Conservation (phyloP, 2,113 vertebrate species). For the Azemiops feae region DNA sequence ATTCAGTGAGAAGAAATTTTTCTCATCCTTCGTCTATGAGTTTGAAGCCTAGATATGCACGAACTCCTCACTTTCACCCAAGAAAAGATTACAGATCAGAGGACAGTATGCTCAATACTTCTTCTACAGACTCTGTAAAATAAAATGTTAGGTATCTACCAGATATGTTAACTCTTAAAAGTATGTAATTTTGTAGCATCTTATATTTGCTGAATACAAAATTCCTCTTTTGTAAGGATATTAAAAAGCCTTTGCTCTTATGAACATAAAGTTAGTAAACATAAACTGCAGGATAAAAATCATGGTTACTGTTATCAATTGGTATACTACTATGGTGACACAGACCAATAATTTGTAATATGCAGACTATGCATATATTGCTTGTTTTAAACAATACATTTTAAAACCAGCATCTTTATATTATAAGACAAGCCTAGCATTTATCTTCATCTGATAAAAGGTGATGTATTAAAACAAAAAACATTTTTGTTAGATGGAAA, state of each 20-base stretch:
- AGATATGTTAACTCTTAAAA: not conserved
- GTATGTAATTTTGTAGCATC: slow-evolving; percentile 36
- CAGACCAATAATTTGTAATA: slow-evolving; percentile 37
- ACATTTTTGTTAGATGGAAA: not conserved
- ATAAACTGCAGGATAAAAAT: slow-evolving; percentile 47
- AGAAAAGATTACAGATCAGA: slow-evolving; percentile 61
- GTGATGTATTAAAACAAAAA: not conserved
- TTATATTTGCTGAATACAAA: slow-evolving; percentile 37
- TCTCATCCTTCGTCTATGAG: slow-evolving; percentile 46
- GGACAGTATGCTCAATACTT: slow-evolving; percentile 44
- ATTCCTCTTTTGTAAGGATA: slow-evolving; percentile 38
- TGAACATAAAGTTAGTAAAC: slow-evolving; percentile 6
- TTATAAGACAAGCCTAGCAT: not conserved
- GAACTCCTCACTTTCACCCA: slow-evolving; percentile 55
- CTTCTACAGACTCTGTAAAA: slow-evolving; percentile 62
- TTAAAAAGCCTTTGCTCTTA: slow-evolving; percentile 8
- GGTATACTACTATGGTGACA: slow-evolving; percentile 34
- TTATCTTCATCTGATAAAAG: not conserved
- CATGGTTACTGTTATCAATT: slow-evolving; percentile 51
- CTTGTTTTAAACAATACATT: not conserved
- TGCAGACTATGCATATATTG: not conserved
- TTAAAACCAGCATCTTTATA: not conserved
- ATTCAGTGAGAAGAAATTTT: slow-evolving; percentile 67
- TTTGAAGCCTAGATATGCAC: slow-evolving; percentile 50
- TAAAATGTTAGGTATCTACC: slow-evolving; percentile 46